Conservation (phyloP, 2,888 invertebrate species). For the Brenthis hecate region DNA sequence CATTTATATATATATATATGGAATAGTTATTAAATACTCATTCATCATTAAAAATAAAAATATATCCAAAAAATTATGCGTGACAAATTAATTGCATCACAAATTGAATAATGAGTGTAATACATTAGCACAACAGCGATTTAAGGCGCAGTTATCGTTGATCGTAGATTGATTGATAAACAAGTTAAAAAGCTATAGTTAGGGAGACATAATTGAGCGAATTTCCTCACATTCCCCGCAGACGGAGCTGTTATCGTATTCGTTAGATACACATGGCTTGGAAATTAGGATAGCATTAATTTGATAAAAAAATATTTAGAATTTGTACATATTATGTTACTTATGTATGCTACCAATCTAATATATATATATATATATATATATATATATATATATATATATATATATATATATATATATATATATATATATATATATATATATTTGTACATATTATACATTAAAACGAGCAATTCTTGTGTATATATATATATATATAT, state of each 20-base stretch:
- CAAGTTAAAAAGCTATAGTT: constrained; percentile 71
- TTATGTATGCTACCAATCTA: no score
- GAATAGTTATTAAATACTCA: no score
- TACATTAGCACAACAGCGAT: constrained; percentile 56
- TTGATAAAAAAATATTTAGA: not conserved
- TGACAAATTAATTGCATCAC: constrained; percentile 33
- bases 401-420: no score
- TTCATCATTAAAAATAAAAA: not conserved
- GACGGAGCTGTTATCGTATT: constrained; percentile 61
- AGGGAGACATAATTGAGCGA: constrained; percentile 76
- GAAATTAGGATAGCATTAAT: constrained; percentile 18
- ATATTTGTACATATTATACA: not conserved
- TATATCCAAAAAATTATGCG: not conserved
- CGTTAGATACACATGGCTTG: constrained; percentile 53
- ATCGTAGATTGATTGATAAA: constrained; percentile 80
- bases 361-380: no score
- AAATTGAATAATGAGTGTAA: constrained; percentile 38
- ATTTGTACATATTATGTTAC: not conserved
- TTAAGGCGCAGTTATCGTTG: constrained; percentile 64
- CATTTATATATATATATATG: no score
- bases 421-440: no score
- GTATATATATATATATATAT: no score
- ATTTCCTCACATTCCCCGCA: constrained; percentile 67
- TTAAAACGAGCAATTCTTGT: no score
- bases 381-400: no score